Evolutionary conservation across 2,888 invertebrate genomes (phyloP).

Genomic region (Salpingus planirostris): DNA sequence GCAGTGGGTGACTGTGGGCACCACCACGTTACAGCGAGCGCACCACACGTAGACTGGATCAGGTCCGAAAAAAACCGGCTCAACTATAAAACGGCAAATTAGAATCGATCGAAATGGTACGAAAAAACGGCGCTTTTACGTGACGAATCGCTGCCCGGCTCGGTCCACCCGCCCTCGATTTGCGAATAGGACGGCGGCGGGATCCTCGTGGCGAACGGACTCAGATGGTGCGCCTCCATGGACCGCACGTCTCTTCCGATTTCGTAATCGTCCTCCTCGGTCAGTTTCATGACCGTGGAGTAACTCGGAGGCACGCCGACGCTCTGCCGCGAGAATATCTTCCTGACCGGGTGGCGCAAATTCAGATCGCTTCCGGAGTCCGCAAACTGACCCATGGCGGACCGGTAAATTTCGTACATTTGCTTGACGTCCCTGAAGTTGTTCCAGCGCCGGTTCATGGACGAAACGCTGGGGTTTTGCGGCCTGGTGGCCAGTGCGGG

Average conservation of each 20-base stretch:
- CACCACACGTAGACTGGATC: constrained; percentile 35
- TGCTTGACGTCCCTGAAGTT: too few relatives aligned
- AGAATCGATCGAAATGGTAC: too few relatives aligned
- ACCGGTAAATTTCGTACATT: too few relatives aligned
- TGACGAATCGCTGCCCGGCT: constrained; percentile 19
- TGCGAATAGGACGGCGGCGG: constrained; percentile 30
- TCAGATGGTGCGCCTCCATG: constrained; percentile 5
- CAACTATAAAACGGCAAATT: constrained; percentile 18
- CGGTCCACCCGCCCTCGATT: constrained; percentile 23
- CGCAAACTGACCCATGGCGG: constrained; percentile 5
- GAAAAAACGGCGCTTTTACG: too few relatives aligned
- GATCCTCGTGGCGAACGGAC: constrained; percentile 18
- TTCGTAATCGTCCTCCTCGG: constrained; percentile 5
- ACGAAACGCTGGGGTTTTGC: too few relatives aligned
- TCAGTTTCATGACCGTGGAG: constrained; percentile 10
- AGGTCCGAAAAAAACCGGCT: constrained; percentile 31
- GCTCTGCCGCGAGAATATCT: neutral
- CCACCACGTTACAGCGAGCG: constrained; percentile 32
- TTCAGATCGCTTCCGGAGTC: constrained; percentile 8
- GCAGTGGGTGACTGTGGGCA: constrained; percentile 30
- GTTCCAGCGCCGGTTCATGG: too few relatives aligned
- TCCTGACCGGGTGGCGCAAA: neutral
- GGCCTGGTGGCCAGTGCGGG: too few relatives aligned
- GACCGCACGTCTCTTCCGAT: constrained; percentile 7
- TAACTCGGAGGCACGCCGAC: constrained; percentile 9